Percentiles rank a stretch among this genome's conserved stretches.
These are phyloP conservation scores for Diadophis punctatus DNA, from an alignment of 2,113 vertebrate genomes.

Conservation along the genomic window DNA sequence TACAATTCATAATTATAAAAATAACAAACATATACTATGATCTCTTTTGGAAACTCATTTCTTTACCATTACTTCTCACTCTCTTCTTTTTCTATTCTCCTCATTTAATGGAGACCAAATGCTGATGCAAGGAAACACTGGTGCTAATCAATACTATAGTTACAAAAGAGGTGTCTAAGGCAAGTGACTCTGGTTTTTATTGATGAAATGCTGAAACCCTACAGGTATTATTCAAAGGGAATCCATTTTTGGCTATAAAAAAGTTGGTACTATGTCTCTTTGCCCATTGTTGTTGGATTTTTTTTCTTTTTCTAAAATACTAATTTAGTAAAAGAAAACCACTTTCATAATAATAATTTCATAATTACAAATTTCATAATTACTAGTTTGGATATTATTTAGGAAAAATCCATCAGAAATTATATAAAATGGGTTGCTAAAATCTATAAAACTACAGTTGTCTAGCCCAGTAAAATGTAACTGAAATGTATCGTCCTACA, in stretches of 20 bases:
- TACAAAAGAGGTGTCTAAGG: background rate
- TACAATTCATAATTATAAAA: background rate
- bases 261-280: background rate
- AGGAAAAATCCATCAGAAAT: background rate
- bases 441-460: background rate
- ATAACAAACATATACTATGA: background rate
- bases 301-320: constrained; percentile 17
- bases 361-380: background rate
- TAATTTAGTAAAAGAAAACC: background rate
- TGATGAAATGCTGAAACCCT: background rate
- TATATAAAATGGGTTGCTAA: background rate
- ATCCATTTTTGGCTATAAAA: background rate
- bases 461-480: background rate
- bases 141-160: background rate
- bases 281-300: background rate
- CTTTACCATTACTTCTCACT: background rate
- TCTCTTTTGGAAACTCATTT: background rate
- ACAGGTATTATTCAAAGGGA: constrained; percentile 25
- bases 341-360: background rate
- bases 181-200: background rate
- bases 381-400: background rate
- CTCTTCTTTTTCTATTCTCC: background rate
- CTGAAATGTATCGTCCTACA: background rate
- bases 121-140: background rate
- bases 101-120: constrained; percentile 6